These are phyloP conservation scores for Drosophila quadrilineata DNA, from an alignment of 1,140 invertebrate genomes.

Conservation along the genomic window DNA sequence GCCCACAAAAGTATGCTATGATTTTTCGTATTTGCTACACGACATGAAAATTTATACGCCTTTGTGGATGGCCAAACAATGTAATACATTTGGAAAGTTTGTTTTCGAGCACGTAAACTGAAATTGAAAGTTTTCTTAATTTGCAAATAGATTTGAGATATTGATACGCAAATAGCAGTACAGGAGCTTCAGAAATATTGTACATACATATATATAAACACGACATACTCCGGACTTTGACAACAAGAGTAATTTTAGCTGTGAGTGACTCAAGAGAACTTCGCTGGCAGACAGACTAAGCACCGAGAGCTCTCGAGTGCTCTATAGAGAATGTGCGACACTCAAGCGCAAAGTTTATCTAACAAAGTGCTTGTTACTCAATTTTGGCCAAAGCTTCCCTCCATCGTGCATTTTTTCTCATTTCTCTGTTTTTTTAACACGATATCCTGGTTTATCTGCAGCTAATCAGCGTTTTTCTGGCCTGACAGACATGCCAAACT, in stretches of 20 bases:
- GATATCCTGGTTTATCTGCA: not conserved
- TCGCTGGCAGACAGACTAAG: constrained; percentile 13
- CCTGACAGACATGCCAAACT: constrained; percentile 31
- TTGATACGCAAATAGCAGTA: constrained; percentile 11
- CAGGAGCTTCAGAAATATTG: not conserved
- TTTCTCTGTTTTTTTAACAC: not conserved
- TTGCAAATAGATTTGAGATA: constrained; percentile 4
- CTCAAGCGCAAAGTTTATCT: constrained; percentile 63
- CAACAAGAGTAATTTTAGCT: not conserved
- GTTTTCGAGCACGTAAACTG: not conserved
- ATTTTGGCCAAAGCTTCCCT: constrained; percentile 32
- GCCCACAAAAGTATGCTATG: not conserved
- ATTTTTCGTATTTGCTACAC: not conserved
- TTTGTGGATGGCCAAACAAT: too few species aligned
- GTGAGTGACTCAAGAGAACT: not conserved
- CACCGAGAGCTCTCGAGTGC: constrained; percentile 21
- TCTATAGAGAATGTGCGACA: constrained; percentile 30
- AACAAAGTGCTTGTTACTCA: constrained; percentile 65
- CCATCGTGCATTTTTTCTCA: too few species aligned
- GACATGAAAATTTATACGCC: not conserved
- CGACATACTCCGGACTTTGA: too few species aligned
- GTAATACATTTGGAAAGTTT: not conserved
- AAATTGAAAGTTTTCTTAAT: constrained; percentile 16
- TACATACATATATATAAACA: not conserved
- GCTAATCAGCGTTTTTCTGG: constrained; percentile 56